Conservation (phyloP, 2,797 vertebrate species). For the Diglossa cyanea region DNA sequence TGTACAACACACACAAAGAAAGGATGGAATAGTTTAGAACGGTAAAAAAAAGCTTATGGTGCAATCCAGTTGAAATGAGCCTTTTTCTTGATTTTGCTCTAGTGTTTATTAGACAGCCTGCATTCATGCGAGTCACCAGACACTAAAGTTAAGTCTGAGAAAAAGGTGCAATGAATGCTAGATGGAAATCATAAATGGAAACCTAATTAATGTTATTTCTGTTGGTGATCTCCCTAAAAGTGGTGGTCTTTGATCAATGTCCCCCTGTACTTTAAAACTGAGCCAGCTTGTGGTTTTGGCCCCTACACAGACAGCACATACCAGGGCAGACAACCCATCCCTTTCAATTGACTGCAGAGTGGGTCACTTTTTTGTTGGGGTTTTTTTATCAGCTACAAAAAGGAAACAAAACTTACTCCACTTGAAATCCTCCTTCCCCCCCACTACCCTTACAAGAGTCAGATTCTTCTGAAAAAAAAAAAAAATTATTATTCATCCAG, state of each 20-base stretch:
- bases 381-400: neutral
- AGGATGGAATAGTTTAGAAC: neutral
- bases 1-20: neutral
- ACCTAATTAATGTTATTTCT: neutral
- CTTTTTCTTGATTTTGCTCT: neutral
- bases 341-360: neutral
- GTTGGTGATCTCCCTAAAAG: neutral
- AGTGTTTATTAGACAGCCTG: neutral
- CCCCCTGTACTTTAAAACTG: neutral
- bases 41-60: neutral
- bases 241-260: neutral
- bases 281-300: rapidly evolving
- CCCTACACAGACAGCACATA: neutral
- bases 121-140: neutral
- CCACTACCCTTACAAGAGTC: rapidly evolving
- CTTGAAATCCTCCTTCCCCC: rapidly evolving
- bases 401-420: neutral
- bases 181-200: neutral
- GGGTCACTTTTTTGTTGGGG: neutral
- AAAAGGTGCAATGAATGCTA: neutral
- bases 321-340: neutral
- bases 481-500: neutral
- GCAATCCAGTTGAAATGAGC: neutral
- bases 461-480: neutral
- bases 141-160: neutral